Evolutionary conservation across 35 echinoderm and acorn worm genomes (phyloP), one percentile per base, ranked within the genome.

Genomic region (Lytechinus pictus): DNA sequence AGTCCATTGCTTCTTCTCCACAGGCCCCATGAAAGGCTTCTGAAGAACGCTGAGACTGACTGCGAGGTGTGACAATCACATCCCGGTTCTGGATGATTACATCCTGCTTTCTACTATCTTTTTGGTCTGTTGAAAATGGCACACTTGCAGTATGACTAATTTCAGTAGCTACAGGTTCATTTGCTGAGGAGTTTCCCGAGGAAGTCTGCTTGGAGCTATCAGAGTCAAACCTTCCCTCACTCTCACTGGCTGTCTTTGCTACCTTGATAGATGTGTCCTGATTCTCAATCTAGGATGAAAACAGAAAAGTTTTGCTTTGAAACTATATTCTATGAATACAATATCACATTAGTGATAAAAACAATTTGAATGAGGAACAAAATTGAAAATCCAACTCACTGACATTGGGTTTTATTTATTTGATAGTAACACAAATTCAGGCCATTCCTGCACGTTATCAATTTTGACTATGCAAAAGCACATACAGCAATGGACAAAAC

Each of bases 41-140:
- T 10, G 54, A 33, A 24, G 52, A 19, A 5, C 54, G 92, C n/a
- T 53, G 92, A 28, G 92, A 57, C 27, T 53, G 92, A 57, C 92
- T 93, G 53, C 27, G 92, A 12, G 92, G 92, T 54, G 92, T 55
- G n/a, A 93, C 92, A 28, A 93, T 93, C n/a, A 93, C 92, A 93
- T 93, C 92, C 54, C 28, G 52, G 9, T 54, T 54, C 54, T 57
- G 54, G 92, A 93, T 93, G 92, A 55, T 28, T 1, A 19, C 11
- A 27, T 57, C 27, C 9, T 57, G 52, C 88, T 90, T 44, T 90
- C 29, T 9, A 10, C 28, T 11, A 90, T 52, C 88, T 33, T 90
- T 54, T 90, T 54, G 52, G 88, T 90, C 88, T 13, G 88, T 90
- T 14, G 88, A 27, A 4, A 44, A 5, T 90, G 88, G 29, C 28